phyloP scores from a whole-genome alignment of 2,113 vertebrate species.

The Nothocercus nigrocapillus region DNA sequence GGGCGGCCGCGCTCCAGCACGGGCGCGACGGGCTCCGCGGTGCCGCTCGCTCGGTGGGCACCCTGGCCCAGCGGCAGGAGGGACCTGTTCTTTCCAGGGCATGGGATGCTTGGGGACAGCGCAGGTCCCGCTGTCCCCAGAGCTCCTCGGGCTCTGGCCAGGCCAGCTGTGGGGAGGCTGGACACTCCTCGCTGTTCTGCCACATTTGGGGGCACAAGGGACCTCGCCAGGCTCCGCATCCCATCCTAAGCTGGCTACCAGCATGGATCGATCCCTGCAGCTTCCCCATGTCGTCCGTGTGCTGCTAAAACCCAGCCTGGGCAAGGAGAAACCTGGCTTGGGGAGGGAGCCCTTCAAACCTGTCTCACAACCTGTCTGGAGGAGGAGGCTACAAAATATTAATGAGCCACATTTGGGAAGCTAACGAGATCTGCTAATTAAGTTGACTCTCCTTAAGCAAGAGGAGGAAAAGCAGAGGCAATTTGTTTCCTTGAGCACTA shows the following conservation, averaged over 20 bases:
- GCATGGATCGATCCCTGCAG: accelerated
- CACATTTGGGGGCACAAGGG: accelerated
- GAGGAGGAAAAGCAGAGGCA: slow-evolving; percentile 28
- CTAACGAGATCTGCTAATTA: neutral
- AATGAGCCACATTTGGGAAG: neutral
- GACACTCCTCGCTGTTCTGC: neutral
- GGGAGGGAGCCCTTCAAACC: neutral
- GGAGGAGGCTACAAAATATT: neutral
- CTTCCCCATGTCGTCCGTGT: neutral
- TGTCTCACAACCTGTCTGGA: neutral
- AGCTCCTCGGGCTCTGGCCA: neutral
- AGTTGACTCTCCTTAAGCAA: neutral
- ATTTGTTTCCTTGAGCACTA: neutral
- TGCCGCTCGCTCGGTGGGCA: neutral
- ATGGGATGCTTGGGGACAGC: neutral
- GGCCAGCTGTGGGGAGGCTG: neutral
- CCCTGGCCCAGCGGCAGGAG: accelerated
- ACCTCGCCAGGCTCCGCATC: neutral
- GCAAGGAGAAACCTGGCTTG: neutral
- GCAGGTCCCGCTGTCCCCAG: neutral
- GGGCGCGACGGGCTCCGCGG: neutral
- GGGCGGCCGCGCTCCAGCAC: neutral
- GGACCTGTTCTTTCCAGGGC: neutral
- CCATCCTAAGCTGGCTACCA: accelerated
- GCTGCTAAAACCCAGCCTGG: neutral